Evolutionary conservation across 2,888 invertebrate genomes (phyloP).

Genomic region (Drosophila rellima): DNA sequence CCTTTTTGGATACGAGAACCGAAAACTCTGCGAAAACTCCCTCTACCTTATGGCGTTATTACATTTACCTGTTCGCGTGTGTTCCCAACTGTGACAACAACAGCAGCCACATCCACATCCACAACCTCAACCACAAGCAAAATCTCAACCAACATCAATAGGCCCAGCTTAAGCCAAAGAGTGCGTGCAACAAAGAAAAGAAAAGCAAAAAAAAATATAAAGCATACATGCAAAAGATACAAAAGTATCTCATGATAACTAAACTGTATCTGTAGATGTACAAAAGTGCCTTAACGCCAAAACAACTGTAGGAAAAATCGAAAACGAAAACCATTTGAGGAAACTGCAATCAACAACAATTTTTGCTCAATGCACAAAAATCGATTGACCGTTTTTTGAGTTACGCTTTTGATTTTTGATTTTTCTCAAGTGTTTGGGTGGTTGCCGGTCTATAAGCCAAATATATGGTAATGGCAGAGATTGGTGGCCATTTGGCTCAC

Average conservation of each 20-base stretch:
- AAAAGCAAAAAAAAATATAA: constrained; percentile 12
- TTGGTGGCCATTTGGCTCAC: constrained; percentile 89
- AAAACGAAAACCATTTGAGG: not conserved
- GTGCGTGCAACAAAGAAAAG: constrained; percentile 40
- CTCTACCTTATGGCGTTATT: constrained; percentile 56
- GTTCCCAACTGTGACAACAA: constrained; percentile 48
- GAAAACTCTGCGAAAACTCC: constrained; percentile 18
- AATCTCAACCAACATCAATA: constrained; percentile 15
- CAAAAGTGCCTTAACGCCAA: constrained; percentile 65
- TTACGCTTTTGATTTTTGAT: constrained; percentile 45
- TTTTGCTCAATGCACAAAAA: constrained; percentile 62
- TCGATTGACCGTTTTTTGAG: constrained; percentile 33
- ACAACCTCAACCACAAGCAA: constrained; percentile 19
- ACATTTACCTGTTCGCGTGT: constrained; percentile 65
- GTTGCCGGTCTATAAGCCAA: constrained; percentile 82
- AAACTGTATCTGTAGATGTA: constrained; percentile 41
- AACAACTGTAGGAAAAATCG: constrained; percentile 5
- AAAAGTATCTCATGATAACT: constrained; percentile 48
- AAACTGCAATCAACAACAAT: constrained; percentile 21
- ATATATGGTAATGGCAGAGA: constrained; percentile 89
- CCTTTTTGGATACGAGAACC: constrained; percentile 36
- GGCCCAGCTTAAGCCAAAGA: constrained; percentile 32
- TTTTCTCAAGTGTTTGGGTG: constrained; percentile 65
- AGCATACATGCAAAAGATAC: constrained; percentile 12
- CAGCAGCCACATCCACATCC: constrained; percentile 29